phyloP scores from a whole-genome alignment of 2,113 vertebrate species.

The Oenanthe oenanthe region DNA sequence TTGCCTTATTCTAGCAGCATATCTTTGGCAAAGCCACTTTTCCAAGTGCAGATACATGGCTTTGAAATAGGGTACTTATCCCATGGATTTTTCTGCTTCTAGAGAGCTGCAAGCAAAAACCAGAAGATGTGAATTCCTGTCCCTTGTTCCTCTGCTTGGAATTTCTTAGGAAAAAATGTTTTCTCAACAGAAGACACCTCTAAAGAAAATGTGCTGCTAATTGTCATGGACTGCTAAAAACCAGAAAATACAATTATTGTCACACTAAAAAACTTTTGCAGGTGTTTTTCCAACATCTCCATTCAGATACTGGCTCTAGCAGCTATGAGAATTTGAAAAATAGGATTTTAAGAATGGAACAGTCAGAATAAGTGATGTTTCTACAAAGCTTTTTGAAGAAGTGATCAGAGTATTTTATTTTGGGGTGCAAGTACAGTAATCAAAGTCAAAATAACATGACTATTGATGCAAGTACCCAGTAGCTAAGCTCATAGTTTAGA shows the following conservation, averaged over 20 bases:
- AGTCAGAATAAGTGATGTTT: background rate
- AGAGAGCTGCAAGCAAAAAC: background rate
- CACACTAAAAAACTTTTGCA: background rate
- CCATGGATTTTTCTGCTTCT: background rate
- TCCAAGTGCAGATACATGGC: background rate
- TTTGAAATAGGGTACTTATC: background rate
- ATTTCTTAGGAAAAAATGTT: background rate
- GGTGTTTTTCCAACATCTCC: background rate
- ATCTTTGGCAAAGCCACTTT: background rate
- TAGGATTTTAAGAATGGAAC: background rate
- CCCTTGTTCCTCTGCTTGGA: background rate
- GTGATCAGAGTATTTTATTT: background rate
- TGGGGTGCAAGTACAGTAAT: background rate
- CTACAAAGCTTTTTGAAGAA: background rate
- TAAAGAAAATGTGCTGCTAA: background rate
- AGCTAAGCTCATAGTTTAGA: background rate
- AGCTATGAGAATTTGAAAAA: background rate
- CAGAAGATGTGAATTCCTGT: background rate
- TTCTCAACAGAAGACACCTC: background rate
- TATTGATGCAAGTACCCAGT: background rate
- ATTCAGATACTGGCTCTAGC: background rate
- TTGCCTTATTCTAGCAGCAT: rapidly evolving
- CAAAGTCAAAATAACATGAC: background rate
- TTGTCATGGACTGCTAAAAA: background rate
- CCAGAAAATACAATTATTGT: background rate